These are phyloP conservation scores for Strigamia crassipes DNA, from an alignment of 2,888 invertebrate species.

Conservation along the genomic window DNA sequence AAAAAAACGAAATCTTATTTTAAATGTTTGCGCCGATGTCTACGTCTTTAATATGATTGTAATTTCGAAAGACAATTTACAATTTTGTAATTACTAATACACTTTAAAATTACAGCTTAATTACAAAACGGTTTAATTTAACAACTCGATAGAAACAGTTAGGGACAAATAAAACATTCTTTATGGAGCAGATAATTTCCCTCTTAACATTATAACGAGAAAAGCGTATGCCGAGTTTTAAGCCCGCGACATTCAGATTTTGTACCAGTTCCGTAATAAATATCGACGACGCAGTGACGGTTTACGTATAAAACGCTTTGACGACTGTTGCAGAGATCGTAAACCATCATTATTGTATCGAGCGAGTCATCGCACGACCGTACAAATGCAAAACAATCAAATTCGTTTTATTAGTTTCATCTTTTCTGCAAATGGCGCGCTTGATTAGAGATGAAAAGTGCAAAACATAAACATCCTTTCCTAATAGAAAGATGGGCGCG, in stretches of 20 bases:
- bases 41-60: not conserved
- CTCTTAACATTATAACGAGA: not conserved
- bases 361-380: not conserved
- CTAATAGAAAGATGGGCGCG: not conserved
- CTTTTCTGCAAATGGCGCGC: not conserved
- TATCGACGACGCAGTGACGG: not conserved
- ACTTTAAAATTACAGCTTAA: constrained; percentile 6
- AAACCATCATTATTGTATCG: not conserved
- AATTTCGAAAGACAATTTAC: not conserved
- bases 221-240: not conserved
- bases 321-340: not conserved
- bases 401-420: not conserved
- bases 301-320: not conserved
- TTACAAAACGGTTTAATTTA: constrained; percentile 27
- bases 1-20: not conserved
- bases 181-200: constrained; percentile 13
- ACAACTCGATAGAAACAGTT: constrained; percentile 12
- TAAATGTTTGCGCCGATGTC: not conserved
- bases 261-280: not conserved
- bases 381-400: not conserved
- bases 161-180: constrained; percentile 23
- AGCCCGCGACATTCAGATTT: not conserved
- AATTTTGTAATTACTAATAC: constrained; percentile 1
- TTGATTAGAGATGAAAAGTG: not conserved
- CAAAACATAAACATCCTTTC: not conserved